Evolutionary conservation across 2,888 invertebrate species (phyloP), one percentile per base, ranked within the genome.

Genomic region (Pilophorus perplexus): DNA sequence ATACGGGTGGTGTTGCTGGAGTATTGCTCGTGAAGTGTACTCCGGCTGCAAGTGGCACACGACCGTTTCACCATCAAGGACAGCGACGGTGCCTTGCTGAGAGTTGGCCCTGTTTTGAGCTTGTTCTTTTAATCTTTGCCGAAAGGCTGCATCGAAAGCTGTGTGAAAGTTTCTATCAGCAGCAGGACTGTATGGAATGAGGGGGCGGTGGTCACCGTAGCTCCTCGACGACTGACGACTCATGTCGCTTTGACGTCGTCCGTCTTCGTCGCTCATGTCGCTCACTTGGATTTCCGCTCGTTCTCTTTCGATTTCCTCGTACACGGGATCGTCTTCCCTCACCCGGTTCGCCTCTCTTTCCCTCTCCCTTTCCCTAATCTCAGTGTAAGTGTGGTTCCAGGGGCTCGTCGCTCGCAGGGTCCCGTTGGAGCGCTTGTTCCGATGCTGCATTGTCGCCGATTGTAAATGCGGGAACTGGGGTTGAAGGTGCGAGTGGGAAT

Each of bases 31-130:
- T 55, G 69, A 69, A 37, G 70, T 67, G 59, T 72, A 72, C 27
- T 84, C 85, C 38, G 90, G 90, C 76, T 91, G 90, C 74, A 91
- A 78, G 76, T 90, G 90, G 77, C 91, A 91, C 67, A 91, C 89
- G 67, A 92, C 91, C 68, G 90, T 90, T 74, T 89, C 87, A 48
- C 91, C 90, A 75, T 91, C 89, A 62, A 91, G 80, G 69, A 91
- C 91, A 12, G 91, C 91, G 25, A 91, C 87, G 16, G 74, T 74
- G 46, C 71, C 69, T 55, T 72, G 71, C 25, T 67, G 67, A n/a
- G 67, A 22, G 54, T 48, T 64, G 16, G 66, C 64, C 18, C 68
- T 33, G 50, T 55, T 65, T 27, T 82, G 74, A 80, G 80, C 71
- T 79, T 81, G 81, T 66, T 76, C 75, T 59, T 72, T 72, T 76